These are phyloP conservation scores for Sarcophaga subvicina DNA, from an alignment of 2,888 invertebrate genomes.

Conservation along the genomic window DNA sequence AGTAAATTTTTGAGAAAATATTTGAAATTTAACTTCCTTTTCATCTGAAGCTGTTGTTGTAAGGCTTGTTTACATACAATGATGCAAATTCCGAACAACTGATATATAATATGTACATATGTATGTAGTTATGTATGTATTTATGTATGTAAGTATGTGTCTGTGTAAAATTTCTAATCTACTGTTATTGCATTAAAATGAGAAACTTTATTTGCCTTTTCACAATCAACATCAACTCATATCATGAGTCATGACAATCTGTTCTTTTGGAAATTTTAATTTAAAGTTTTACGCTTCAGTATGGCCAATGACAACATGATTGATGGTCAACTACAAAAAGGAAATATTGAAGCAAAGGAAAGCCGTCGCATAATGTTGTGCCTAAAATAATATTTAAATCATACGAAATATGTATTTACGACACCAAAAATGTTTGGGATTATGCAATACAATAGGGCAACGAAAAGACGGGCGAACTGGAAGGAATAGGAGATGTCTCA, in stretches of 20 bases:
- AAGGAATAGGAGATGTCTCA: too few species aligned
- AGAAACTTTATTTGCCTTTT: neutral
- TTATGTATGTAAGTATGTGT: too few species aligned
- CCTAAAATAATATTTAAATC: too few species aligned
- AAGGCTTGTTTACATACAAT: neutral
- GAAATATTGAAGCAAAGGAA: neutral
- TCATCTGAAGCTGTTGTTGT: neutral
- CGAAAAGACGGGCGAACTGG: too few species aligned
- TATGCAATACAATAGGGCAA: too few species aligned
- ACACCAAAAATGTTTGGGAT: too few species aligned
- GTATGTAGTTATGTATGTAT: too few species aligned
- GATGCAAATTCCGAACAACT: neutral
- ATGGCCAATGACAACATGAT: slow-evolving; percentile 50
- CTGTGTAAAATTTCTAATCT: too few species aligned
- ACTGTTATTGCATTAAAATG: neutral
- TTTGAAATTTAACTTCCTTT: neutral
- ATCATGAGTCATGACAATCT: slow-evolving; percentile 27
- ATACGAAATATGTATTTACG: too few species aligned
- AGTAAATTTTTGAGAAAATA: neutral
- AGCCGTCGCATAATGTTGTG: too few species aligned
- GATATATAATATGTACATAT: neutral
- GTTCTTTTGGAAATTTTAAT: neutral
- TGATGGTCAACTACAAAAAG: slow-evolving; percentile 36
- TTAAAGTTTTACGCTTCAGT: slow-evolving; percentile 43
- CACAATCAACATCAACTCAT: neutral